A percentile compares a stretch with the other conserved stretches of the same genome.
Conservation (phyloP, 2,113 vertebrate species). For the Sula dactylatra region DNA sequence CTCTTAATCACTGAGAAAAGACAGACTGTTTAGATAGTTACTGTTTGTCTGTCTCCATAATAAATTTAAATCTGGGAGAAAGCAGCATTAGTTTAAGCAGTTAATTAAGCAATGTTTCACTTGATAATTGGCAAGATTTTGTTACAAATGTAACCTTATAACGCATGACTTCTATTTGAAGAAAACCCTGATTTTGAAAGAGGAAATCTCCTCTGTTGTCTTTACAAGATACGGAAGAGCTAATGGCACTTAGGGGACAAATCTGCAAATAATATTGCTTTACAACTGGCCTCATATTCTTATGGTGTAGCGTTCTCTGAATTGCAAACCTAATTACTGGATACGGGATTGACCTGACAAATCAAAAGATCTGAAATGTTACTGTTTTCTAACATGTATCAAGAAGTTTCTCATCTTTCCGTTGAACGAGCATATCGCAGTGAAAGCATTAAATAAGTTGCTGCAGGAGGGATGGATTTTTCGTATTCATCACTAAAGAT, state of each 20-base stretch:
- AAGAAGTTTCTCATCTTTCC: background rate
- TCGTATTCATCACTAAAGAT: background rate
- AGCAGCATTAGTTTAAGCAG: background rate
- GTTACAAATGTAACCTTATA: background rate
- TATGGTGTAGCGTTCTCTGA: background rate
- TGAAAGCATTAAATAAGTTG: background rate
- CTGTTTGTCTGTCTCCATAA: background rate
- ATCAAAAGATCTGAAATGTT: background rate
- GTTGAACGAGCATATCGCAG: accelerated
- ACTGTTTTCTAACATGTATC: background rate
- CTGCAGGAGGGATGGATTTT: background rate
- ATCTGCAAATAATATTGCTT: background rate
- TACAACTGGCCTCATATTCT: accelerated
- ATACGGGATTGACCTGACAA: background rate
- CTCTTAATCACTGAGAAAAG: background rate
- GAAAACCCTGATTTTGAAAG: background rate
- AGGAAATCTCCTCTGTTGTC: background rate
- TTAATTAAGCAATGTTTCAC: background rate
- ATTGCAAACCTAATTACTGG: background rate
- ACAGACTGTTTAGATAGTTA: background rate
- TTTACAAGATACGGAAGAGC: background rate
- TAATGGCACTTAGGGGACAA: background rate
- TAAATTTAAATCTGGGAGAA: background rate
- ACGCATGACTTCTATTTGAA: background rate
- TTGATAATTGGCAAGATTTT: background rate